Percentiles rank a stretch among this genome's conserved stretches.
phyloP scores from a whole-genome alignment of 2,888 invertebrate genomes.

The Drymonia ruficornis region DNA sequence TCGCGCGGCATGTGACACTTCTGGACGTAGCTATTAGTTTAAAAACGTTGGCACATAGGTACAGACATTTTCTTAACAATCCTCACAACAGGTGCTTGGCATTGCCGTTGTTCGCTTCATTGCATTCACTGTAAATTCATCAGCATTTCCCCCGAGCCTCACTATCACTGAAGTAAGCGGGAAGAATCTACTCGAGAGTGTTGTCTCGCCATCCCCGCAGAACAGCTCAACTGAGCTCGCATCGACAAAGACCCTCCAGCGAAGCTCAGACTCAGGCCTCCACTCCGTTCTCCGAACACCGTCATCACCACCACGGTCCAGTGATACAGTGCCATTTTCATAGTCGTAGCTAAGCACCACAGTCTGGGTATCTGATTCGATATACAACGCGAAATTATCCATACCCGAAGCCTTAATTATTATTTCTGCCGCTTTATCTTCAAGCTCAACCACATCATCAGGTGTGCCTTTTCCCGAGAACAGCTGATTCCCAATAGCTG shows the following conservation, averaged over 20 bases:
- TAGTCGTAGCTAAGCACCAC: conserved; percentile 55
- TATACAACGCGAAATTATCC: conserved; percentile 45
- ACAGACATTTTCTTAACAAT: background rate
- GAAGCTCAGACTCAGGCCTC: conserved; percentile 44
- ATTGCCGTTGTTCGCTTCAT: conserved; percentile 46
- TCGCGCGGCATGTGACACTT: no score
- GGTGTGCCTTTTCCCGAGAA: conserved; percentile 38
- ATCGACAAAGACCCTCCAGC: conserved; percentile 56
- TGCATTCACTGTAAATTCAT: conserved; percentile 35
- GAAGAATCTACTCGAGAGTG: conserved; percentile 66
- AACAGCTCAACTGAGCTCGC: conserved; percentile 67
- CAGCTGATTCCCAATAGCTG: conserved; percentile 35
- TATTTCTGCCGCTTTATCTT: conserved; percentile 61
- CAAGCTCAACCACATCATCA: conserved; percentile 30
- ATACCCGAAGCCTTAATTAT: conserved; percentile 36
- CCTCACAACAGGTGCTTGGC: conserved; percentile 1
- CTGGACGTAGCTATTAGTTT: no score
- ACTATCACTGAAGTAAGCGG: conserved; percentile 43
- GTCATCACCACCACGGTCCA: conserved; percentile 65
- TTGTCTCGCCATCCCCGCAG: conserved; percentile 60
- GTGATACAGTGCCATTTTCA: conserved; percentile 43
- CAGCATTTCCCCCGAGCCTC: conserved; percentile 35
- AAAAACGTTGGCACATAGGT: no score
- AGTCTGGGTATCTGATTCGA: conserved; percentile 47
- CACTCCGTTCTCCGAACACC: conserved; percentile 60